phyloP scores from a whole-genome alignment of 2,113 vertebrate species.

The Emydocephalus ijimae region DNA sequence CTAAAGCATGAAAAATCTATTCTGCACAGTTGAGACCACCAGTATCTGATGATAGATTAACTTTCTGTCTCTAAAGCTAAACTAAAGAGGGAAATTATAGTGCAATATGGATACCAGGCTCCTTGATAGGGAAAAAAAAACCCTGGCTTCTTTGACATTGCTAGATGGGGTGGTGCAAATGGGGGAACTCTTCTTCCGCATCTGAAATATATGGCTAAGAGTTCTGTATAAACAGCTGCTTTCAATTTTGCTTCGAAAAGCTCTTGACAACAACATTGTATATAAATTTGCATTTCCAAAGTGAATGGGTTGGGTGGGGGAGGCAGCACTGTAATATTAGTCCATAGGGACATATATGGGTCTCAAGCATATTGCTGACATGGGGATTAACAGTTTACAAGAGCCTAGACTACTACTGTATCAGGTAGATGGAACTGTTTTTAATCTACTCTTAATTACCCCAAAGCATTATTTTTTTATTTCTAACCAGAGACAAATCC shows the following conservation, averaged over 20 bases:
- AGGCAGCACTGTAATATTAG: conserved; percentile 34
- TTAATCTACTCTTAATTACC: conserved; percentile 36
- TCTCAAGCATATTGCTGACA: conserved; percentile 25
- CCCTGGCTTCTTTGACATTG: not conserved
- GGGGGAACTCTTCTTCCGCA: conserved; percentile 36
- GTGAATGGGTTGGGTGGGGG: conserved; percentile 39
- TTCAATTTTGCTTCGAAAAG: conserved; percentile 63
- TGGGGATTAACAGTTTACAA: conserved; percentile 43
- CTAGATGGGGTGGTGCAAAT: not conserved
- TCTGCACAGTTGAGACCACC: conserved; percentile 71
- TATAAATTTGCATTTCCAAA: conserved; percentile 57
- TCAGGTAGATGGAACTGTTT: not conserved
- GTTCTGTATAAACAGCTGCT: conserved; percentile 48
- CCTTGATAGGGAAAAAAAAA: conserved; percentile 54
- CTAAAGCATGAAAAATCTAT: conserved; percentile 68
- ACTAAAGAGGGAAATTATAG: conserved; percentile 77
- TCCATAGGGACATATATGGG: not conserved
- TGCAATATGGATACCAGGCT: conserved; percentile 72
- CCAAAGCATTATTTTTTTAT: not conserved
- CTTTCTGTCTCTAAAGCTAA: conserved; percentile 78
- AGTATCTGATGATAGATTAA: conserved; percentile 72
- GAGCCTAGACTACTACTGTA: conserved; percentile 1
- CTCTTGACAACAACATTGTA: conserved; percentile 33
- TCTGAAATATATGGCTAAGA: conserved; percentile 32
- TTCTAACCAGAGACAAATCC: not conserved